Percentiles rank a stretch among this genome's conserved stretches.
Conservation (phyloP, 53 echinoderm and acorn worm genomes). For the Zoroaster sp. region DNA sequence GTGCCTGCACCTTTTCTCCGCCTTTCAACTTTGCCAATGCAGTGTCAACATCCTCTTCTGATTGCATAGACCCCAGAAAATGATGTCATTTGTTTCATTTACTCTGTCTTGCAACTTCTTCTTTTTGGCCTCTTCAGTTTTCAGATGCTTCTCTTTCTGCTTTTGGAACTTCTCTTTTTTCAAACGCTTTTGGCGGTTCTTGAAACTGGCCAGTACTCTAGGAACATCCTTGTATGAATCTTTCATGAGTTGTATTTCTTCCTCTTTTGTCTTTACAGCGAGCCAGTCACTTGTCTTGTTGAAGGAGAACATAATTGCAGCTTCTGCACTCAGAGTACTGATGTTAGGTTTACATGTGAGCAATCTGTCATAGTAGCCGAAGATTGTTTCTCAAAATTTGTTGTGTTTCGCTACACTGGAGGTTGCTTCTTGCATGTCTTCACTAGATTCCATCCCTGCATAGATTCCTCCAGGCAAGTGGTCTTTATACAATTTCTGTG, state of each 20-base stretch:
- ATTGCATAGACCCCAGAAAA: no score
- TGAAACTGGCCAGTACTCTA: not conserved
- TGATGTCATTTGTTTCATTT: no score
- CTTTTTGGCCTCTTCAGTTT: not conserved
- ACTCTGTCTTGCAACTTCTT: no score
- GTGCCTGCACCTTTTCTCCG: no score
- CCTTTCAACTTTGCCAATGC: no score
- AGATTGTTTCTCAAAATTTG: not conserved
- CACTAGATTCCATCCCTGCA: not conserved
- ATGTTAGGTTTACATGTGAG: not conserved
- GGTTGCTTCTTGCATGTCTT: not conserved
- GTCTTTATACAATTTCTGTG: not conserved
- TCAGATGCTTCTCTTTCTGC: not conserved
- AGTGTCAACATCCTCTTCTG: no score
- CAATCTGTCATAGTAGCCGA: not conserved
- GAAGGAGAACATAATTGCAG: not conserved
- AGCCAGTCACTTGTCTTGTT: not conserved
- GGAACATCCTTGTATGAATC: not conserved
- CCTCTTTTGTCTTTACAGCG: not conserved
- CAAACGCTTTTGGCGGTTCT: not conserved
- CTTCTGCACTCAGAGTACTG: not conserved
- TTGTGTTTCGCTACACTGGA: not conserved
- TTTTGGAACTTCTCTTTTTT: not conserved
- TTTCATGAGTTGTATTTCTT: not conserved
- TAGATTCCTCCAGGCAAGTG: conserved; percentile 23